Base-by-base conservation (phyloP, 2,888 invertebrate genomes). In the Caenorhabditis sp. region DNA sequence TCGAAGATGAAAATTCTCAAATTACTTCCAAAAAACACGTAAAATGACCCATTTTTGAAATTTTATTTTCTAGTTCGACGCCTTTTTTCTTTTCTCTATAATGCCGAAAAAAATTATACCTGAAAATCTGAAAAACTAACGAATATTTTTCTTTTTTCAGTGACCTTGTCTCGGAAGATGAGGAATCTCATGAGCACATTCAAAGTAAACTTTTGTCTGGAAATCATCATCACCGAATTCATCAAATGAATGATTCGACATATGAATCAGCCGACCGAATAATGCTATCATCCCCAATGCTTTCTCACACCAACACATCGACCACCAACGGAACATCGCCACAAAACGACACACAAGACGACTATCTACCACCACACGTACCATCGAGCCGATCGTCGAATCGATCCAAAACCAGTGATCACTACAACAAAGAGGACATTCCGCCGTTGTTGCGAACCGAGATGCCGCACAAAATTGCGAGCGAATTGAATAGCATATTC, bases 401-500 rank as follows among this genome's bases (percentile, higher is more conserved):
- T 55, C 67, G 72, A 37, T 68, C 72, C 1, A 67, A 67, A 37
- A 58, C 50, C 4, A 61, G 66, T 26, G 65, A 66, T 26, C 43
- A 43, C 12, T 60, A 54, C n/a, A n/a, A n/a, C n/a, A 66, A 63
- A 26, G 76, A 76, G 5, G 21, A 17, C 8, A 51, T 54, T 19
- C 51, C 65, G 14, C 62, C 69, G 1, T 50, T 62, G 14, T 24
- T 75, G 0, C 62, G 70, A 17, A 66, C 68, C 26, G 78, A 78
- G 26, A 73, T 76, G 64, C 77, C 76, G 0, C 75, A 71, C 54
- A 61, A 68, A 21, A 74, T 79, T 24, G 77, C 77, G 43, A 79
- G 69, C 26, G 79, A 79, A 43, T 58, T 79, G 58, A 79, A 67
- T 49, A 70, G 63, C 21, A 79, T 77, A 5, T 77, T 79, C 66